Base-by-base conservation (phyloP, 2,113 vertebrate species). In the Lagopus muta region DNA sequence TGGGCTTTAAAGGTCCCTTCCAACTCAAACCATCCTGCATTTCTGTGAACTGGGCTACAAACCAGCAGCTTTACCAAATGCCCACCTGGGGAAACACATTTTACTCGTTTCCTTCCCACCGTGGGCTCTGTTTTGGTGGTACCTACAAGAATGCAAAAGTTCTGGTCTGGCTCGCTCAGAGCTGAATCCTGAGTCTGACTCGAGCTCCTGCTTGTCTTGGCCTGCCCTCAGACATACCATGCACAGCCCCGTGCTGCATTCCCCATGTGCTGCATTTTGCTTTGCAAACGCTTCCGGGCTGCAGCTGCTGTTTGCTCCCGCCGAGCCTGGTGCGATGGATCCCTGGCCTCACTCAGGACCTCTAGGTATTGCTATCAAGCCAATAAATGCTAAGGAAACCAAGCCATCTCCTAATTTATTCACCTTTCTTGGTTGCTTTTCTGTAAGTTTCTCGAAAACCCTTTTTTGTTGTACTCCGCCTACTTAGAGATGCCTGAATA, bases 221-320 rank as follows among this genome's bases (percentile, higher is more conserved):
- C 8, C 3, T 58, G 19, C 38, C 43, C 25, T 74, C 62, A 22
- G 34, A 57, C 54, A 32, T 34, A 17, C 5, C 22, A 6, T 27
- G 60, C 45, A 16, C 38, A 11, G 12, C 43, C 28, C 52, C 0
- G 0, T 3, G 36, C 25, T 2, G 3, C 12, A 11, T 38, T 47
- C 3, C 7, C 36, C 1, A 1, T 65, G 13, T 0, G 15, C 25
- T 34, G 34, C 36, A 28, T 82, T 78, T 60, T 66, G 34, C 55
- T 83, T n/a, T 55, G 54, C 52, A 28, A 32, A 42, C 2, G 3
- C n/a, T 62, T 50, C 17, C 66, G 27, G 66, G 52, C 47, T 27
- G 54, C 2, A 1, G 34, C 42, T 0, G 8, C 72, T 52, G 20
- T 47, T 14, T 81, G 38, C 42, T 82, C 15, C 28, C 20, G 1